phyloP scores from a whole-genome alignment of 2,113 vertebrate genomes.

The Plecturocebus donacophilus region DNA sequence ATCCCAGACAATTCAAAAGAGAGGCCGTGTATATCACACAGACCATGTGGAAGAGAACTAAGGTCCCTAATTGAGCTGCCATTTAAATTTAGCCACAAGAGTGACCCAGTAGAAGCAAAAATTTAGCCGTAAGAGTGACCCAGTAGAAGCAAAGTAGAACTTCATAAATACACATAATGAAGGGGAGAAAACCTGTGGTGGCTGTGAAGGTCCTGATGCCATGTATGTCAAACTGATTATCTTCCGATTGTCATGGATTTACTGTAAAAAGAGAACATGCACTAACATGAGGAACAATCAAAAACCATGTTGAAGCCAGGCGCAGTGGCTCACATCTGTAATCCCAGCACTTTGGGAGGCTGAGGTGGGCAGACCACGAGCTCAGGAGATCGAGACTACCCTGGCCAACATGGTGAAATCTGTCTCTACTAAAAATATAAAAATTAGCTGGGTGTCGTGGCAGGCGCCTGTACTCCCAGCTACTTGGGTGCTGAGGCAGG shows the following conservation, averaged over 20 bases:
- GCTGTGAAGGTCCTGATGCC: not conserved
- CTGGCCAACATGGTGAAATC: not conserved
- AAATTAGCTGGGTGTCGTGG: too few species aligned
- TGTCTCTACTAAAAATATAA: too few species aligned
- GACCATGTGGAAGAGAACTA: not conserved
- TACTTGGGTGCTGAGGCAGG: too few species aligned
- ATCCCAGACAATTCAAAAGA: not conserved
- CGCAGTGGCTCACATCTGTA: not conserved
- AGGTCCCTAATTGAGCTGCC: not conserved
- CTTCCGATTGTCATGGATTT: not conserved
- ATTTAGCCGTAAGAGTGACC: not conserved
- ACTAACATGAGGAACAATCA: not conserved
- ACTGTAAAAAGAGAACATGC: not conserved
- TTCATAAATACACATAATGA: not conserved
- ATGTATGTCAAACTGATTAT: not conserved
- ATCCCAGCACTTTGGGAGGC: not conserved
- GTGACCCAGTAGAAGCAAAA: not conserved
- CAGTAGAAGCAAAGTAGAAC: not conserved
- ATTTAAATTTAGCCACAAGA: not conserved
- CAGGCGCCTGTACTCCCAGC: rapidly evolving
- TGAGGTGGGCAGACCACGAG: not conserved
- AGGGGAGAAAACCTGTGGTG: not conserved
- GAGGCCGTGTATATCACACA: not conserved
- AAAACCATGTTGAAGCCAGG: not conserved
- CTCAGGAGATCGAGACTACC: not conserved